Percentiles rank a stretch among this genome's conserved stretches.
These are phyloP conservation scores for Simalia tracyae DNA, from an alignment of 2,797 vertebrate species.

Conservation along the genomic window DNA sequence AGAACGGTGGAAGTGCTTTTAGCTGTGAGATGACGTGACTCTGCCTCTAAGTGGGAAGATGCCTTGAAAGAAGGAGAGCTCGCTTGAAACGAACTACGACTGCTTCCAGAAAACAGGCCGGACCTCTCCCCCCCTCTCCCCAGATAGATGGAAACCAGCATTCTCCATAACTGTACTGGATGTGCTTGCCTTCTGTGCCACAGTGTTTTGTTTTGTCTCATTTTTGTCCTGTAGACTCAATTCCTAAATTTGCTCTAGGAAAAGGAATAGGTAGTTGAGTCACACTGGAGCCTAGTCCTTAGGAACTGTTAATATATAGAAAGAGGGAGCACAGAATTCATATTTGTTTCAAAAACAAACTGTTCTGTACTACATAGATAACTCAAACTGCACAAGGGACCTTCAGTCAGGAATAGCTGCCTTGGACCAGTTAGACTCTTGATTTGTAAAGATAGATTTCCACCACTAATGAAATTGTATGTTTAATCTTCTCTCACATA, in stretches of 20 bases:
- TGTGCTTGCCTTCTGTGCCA: background rate
- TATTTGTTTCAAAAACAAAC: background rate
- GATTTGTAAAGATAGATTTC: background rate
- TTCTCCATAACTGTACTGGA: background rate
- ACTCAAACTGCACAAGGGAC: background rate
- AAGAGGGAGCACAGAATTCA: background rate
- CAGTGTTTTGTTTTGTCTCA: no score
- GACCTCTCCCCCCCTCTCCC: no score
- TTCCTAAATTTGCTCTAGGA: background rate
- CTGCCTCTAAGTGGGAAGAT: background rate
- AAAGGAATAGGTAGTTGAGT: background rate
- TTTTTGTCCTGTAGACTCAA: background rate
- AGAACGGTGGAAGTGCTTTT: background rate
- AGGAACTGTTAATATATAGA: background rate
- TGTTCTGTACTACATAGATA: background rate
- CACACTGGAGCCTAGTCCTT: background rate
- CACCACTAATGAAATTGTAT: background rate
- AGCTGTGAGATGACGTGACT: background rate
- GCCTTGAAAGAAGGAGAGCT: background rate
- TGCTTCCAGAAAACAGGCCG: background rate
- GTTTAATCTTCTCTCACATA: background rate
- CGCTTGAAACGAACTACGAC: background rate
- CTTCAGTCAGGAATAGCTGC: background rate
- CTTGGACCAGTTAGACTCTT: background rate
- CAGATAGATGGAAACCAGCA: background rate